Base-by-base conservation (phyloP, 1,140 invertebrate species). In the Tribolium castaneum region DNA sequence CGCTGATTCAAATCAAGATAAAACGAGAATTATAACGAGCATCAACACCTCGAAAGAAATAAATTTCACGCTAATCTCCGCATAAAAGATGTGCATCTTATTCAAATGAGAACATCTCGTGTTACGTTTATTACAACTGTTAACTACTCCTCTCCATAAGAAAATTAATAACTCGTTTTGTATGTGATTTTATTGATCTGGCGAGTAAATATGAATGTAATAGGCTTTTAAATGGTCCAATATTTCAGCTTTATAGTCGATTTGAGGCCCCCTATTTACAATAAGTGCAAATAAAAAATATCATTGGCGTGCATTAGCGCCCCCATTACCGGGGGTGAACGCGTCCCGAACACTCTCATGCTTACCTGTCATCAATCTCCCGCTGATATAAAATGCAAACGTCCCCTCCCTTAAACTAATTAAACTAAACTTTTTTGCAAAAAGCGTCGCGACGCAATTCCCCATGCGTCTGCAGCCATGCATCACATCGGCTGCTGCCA, bases 401-500 rank as follows among this genome's bases (percentile, higher is more conserved):
- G 25, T 13, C 4, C n/a, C 14, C 30, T 3, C 10, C 59, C n/a
- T 35, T 10, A 34, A 22, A n/a, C 30, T 66, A 66, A 66, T 66
- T 66, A 34, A 66, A 66, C 13, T 13, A 59, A 14, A 5, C n/a
- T 25, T 80, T 80, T 80, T 80, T 80, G 45, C 50, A 25, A 62
- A 35, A 19, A 35, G 56, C 72, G 80, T 82, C 80, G 80, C 78
- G 80, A 82, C 80, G 77, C 79, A 80, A 70, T 70, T 70, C 76
- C 75, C 75, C 22, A 71, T 75, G 74, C 52, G 78, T 78, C 78
- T 79, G 66, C 59, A 16, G 73, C 80, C 66, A 80, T 82, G 76
- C 77, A 80, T 81, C 82, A 82, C 78, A 74, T 50, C 62, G 22
- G 66, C 19, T 70, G 76, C 80, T 76, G 80, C 78, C 78, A 79